phyloP scores from a whole-genome alignment of 1,140 invertebrate species.

The Parapsyche elsis region DNA sequence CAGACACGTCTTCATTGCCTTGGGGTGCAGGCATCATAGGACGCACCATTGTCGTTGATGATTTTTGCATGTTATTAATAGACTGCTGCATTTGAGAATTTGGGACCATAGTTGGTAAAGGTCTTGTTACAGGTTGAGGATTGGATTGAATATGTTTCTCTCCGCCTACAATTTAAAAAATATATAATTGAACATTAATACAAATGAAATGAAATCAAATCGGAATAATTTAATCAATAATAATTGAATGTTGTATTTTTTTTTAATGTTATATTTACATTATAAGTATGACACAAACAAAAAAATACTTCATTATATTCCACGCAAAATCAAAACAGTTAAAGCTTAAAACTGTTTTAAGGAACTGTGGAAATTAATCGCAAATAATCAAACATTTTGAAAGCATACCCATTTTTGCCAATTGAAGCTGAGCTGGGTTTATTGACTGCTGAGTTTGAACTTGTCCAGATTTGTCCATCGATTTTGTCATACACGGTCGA shows the following conservation, averaged over 20 bases:
- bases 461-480: not conserved
- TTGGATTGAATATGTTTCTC: conserved; percentile 10
- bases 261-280: not conserved
- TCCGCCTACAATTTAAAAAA: not conserved
- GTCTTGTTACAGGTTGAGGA: not conserved
- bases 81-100: not conserved
- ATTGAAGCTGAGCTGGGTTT: conserved; percentile 47
- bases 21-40: conserved; percentile 36
- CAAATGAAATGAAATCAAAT: not conserved
- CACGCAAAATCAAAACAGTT: conserved; percentile 63
- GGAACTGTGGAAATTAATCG: conserved; percentile 62
- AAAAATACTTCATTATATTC: conserved; percentile 57
- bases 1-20: conserved; percentile 75
- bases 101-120: not conserved
- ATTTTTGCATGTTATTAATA: not conserved
- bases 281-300: not conserved
- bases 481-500: not conserved
- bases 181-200: not conserved
- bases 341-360: conserved; percentile 62
- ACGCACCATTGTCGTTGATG: not conserved
- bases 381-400: conserved; percentile 54
- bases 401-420: conserved; percentile 34
- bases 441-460: conserved; percentile 19
- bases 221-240: not conserved
- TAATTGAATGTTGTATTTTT: not conserved